These are phyloP conservation scores for Tetragnatha montana DNA, from an alignment of 2,888 invertebrate species.

Conservation along the genomic window DNA sequence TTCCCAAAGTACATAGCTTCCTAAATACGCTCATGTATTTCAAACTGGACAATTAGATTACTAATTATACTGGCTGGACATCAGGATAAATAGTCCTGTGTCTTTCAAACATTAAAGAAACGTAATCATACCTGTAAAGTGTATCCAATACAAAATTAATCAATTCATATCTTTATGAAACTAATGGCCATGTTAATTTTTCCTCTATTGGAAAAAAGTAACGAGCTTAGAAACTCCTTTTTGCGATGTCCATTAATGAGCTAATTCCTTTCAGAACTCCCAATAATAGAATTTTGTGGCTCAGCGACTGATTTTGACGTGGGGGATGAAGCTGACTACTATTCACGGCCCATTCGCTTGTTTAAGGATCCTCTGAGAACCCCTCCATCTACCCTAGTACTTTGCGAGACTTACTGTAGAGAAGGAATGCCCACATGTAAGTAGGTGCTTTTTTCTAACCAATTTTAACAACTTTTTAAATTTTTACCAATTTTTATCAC, in stretches of 20 bases:
- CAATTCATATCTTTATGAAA: background rate
- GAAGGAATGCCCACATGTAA: constrained; percentile 88
- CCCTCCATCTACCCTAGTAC: constrained; percentile 77
- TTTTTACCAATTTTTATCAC: background rate
- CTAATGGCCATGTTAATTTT: background rate
- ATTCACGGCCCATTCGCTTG: constrained; percentile 78
- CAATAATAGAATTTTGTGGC: constrained; percentile 95
- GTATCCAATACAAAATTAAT: background rate
- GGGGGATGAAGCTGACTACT: constrained; percentile 85
- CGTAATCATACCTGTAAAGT: background rate
- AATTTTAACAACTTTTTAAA: background rate
- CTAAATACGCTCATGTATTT: no score
- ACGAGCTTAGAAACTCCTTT: background rate
- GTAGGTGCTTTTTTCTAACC: constrained; percentile 26
- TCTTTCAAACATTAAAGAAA: background rate
- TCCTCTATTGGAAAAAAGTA: background rate
- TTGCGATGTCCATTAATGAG: no score
- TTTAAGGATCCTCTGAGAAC: constrained; percentile 78
- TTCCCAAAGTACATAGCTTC: no score
- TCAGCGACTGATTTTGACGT: constrained; percentile 93
- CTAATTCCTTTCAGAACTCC: constrained; percentile 80
- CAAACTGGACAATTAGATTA: no score
- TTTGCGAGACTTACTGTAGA: constrained; percentile 82
- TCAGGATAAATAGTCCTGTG: background rate
- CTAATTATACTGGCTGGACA: no score